Evolutionary conservation across 2,888 invertebrate genomes (phyloP).

Genomic region (Troides aeacus): DNA sequence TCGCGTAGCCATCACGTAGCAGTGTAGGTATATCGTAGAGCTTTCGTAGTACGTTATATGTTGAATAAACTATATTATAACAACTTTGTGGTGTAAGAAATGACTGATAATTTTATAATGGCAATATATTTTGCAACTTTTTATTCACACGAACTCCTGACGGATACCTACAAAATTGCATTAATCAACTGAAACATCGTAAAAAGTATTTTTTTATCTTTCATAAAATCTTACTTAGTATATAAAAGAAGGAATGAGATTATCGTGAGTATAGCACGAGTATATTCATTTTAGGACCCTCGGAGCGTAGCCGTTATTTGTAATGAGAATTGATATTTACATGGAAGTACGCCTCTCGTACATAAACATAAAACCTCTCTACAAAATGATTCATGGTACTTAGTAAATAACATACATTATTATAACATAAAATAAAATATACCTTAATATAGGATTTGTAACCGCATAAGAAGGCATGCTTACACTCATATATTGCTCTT

Average conservation of each 20-base stretch:
- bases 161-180: background rate
- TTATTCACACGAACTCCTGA: background rate
- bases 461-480: background rate
- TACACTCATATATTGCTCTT: no score
- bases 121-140: background rate
- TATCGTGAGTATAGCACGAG: conserved; percentile 33
- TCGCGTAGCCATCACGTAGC: conserved; percentile 33
- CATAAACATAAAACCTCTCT: conserved; percentile 41
- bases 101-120: background rate
- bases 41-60: background rate
- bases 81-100: background rate
- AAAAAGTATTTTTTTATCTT: conserved; percentile 2
- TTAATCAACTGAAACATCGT: conserved; percentile 2
- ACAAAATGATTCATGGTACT: conserved; percentile 30
- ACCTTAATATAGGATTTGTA: background rate
- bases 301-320: conserved; percentile 33
- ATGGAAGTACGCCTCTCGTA: conserved; percentile 29
- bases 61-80: background rate
- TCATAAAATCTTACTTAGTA: conserved; percentile 17
- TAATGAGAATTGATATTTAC: conserved; percentile 32
- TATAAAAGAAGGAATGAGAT: conserved; percentile 28
- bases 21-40: conserved; percentile 30
- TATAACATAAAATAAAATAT: background rate
- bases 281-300: conserved; percentile 31
- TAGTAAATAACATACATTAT: conserved; percentile 30